Percentiles rank a stretch among this genome's conserved stretches.
Conservation (phyloP, 2,113 vertebrate genomes). For the Odontophorus gujanensis region DNA sequence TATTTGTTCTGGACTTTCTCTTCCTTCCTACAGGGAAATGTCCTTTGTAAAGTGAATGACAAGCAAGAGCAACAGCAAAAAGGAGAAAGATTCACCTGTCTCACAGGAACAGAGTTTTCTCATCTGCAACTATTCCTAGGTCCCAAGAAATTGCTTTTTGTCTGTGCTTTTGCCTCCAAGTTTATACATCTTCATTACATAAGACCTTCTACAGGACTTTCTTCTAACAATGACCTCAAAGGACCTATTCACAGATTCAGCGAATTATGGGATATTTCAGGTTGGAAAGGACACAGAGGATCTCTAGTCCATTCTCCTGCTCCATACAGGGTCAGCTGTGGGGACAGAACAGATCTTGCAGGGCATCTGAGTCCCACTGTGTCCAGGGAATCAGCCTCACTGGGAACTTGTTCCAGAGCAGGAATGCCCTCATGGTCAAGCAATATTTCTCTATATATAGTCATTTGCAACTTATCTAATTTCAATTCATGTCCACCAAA, state of each 20-base stretch:
- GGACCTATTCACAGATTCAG: background rate
- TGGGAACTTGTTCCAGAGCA: background rate
- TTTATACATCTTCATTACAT: background rate
- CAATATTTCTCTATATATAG: background rate
- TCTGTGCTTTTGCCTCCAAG: background rate
- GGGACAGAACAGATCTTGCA: background rate
- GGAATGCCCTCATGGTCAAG: background rate
- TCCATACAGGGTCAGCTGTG: background rate
- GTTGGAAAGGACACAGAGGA: rapidly evolving
- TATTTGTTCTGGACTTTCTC: background rate
- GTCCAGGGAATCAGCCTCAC: rapidly evolving
- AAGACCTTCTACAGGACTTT: background rate
- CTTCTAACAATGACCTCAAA: background rate
- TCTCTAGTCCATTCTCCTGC: background rate
- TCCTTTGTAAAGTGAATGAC: background rate
- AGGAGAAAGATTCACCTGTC: background rate
- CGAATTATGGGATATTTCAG: background rate
- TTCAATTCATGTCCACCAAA: background rate
- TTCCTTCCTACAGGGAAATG: background rate
- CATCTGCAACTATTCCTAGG: background rate
- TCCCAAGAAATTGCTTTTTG: background rate
- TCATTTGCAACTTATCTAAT: background rate
- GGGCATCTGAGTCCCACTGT: background rate
- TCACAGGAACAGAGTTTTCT: background rate
- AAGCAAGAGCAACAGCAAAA: background rate